Evolutionary conservation across 2,797 vertebrate genomes (phyloP), one percentile per base, ranked within the genome.

Genomic region (Crocodylus rhombifer): DNA sequence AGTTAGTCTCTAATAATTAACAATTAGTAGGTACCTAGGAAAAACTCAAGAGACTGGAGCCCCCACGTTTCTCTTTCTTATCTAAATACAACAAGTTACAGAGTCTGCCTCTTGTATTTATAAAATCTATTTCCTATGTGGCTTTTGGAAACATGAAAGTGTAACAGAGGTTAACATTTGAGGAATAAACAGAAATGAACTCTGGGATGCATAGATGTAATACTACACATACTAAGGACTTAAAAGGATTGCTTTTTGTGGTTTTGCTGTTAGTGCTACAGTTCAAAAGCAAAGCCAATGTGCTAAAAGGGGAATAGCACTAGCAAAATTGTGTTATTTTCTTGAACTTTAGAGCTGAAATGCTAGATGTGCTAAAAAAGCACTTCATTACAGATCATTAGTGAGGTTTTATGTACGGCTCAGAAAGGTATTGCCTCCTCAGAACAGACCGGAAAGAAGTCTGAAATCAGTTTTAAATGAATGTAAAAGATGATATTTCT

Each of bases 1-100:
- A 98, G 97, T 98, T 98, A 98, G 98, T 98, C 97, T 98, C 97
- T 98, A 98, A 98, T 98, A 98, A 98, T 98, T 98, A 98, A 98
- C 98, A 98, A 98, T 98, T 98, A 98, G 98, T 98, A 98, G 95
- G 93, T 95, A 97, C 95, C 97, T 93, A 96, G 91, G 90, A 97
- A 96, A 97, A 97, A 89, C 97, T 97, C 97, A 80, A 93, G 97
- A 97, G 97, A 98, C 94, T 82, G 71, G 82, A 94, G 86, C 82
- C 96, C 89, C 94, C 88, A 67, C 17, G 21, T 95, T 97, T 96
- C 88, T 85, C 55, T 96, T 96, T 96, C 97, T 97, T 96, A 97
- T 96, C 94, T 96, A 96, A 97, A 97, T 95, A 95, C 60, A 96
- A 95, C 91, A 96, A 97, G 88, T 96, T 96, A 80, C 65, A 81